Evolutionary conservation across 1,140 invertebrate genomes (phyloP), one percentile per base, ranked within the genome.

Genomic region (Saccostrea cuccullata): DNA sequence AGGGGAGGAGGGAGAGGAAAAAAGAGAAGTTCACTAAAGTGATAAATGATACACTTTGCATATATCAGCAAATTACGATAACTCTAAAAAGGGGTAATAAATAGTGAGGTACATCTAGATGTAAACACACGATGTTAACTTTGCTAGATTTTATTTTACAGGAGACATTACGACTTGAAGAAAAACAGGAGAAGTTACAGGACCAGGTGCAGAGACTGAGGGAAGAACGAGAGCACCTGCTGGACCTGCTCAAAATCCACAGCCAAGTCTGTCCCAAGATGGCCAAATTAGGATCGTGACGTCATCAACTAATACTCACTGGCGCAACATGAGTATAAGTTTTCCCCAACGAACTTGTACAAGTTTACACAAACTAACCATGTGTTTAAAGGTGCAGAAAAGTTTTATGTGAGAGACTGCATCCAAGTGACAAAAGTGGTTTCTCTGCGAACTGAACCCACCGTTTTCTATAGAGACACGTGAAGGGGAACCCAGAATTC

Each of bases 221-320:
- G n/a, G 87, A 91, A 30, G 91, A 92, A 83, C 84, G 90, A 15
- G 91, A 92, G 55, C 88, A 91, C 11, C 87, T 93, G 55, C 85
- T 87, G 58, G 91, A 93, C 23, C 64, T 91, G 26, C 89, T 93
- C 20, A 90, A 90, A 60, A 84, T 93, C 26, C 91, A 92, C 77
- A 88, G 87, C 13, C 70, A 84, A n/a, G 89, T 92, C 5, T 92
- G 92, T 82, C 91, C 92, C 17, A 92, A 90, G 77, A 88, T 91
- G 89, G 70, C 56, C 15, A 86, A 47, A 70, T 1, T 84, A 13
- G 26, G 23, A 12, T 77, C 70, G 11, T 77, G 70, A 77, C 26
- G 70, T 36, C 26, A 26, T 15, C 12, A 64, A 12, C 70, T 36
- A 15, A 17, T 11, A 2, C 70, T 77, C 23, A 30, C 26, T 30